A percentile compares a stretch with the other conserved stretches of the same genome.
These are phyloP conservation scores for Globodera rostochiensis DNA, from an alignment of 1,140 invertebrate genomes.

Conservation along the genomic window DNA sequence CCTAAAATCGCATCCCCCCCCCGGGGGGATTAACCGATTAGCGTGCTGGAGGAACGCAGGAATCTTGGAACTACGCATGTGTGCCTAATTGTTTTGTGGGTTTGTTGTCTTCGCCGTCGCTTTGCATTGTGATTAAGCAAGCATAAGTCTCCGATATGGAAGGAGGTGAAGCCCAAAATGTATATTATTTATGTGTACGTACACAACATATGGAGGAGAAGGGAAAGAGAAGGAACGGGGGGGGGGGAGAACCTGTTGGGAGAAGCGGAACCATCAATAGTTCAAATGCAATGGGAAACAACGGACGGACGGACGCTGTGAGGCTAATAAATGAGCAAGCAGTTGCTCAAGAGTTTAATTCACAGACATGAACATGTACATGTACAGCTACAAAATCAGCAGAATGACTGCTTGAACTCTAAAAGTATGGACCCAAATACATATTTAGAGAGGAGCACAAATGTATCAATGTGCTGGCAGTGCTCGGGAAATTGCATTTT, in stretches of 20 bases:
- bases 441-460: too few relatives aligned
- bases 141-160: not conserved
- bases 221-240: not conserved
- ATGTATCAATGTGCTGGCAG: too few relatives aligned
- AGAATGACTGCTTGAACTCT: too few relatives aligned
- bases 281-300: not conserved
- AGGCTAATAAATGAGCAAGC: slow-evolving; percentile 6
- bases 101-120: not conserved
- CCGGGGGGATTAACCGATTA: too few relatives aligned
- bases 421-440: too few relatives aligned
- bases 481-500: too few relatives aligned
- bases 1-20: too few relatives aligned
- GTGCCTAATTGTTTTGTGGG: not conserved
- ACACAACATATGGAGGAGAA: not conserved
- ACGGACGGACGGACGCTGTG: not conserved
- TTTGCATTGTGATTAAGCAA: not conserved
- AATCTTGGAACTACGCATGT: too few relatives aligned
- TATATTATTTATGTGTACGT: not conserved
- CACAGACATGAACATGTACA: not conserved
- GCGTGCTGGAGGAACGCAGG: too few relatives aligned
- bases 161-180: not conserved
- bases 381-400: not conserved
- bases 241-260: not conserved
- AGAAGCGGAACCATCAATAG: not conserved
- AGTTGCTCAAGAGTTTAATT: not conserved